These are phyloP conservation scores for Aramus guarauna DNA, from an alignment of 2,113 vertebrate species.

Conservation along the genomic window DNA sequence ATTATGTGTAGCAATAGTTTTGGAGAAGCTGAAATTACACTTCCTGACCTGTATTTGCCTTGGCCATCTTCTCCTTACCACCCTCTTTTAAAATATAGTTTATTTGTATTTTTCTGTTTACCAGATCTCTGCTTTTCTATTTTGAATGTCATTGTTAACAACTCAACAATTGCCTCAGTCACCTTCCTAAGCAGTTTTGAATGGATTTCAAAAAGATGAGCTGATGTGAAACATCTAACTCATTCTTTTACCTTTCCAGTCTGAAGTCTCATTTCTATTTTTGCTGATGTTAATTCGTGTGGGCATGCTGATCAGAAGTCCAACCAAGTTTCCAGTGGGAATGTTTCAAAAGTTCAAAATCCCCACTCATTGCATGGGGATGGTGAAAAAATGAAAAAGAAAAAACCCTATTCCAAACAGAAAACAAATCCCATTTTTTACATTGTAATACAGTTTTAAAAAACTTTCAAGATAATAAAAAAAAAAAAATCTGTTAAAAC, in stretches of 20 bases:
- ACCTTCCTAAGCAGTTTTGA: neutral
- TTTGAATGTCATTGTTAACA: neutral
- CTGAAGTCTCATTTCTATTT: neutral
- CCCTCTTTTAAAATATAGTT: neutral
- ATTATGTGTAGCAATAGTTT: neutral
- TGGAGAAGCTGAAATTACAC: neutral
- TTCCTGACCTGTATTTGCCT: neutral
- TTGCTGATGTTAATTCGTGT: neutral
- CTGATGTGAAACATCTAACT: neutral
- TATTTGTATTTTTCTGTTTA: neutral
- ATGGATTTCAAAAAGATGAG: neutral
- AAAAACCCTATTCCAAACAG: neutral
- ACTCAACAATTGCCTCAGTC: neutral
- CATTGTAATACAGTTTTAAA: neutral
- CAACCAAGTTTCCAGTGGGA: neutral
- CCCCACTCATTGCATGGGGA: neutral
- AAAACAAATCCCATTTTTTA: neutral
- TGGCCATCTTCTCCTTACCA: neutral
- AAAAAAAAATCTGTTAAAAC: neutral
- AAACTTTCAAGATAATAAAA: neutral
- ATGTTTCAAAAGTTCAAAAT: neutral
- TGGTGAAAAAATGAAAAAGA: neutral
- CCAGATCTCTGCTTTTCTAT: neutral
- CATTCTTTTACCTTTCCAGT: neutral
- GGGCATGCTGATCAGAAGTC: neutral